These are phyloP conservation scores for Clamator glandarius DNA, from an alignment of 2,797 vertebrate genomes.

Conservation along the genomic window DNA sequence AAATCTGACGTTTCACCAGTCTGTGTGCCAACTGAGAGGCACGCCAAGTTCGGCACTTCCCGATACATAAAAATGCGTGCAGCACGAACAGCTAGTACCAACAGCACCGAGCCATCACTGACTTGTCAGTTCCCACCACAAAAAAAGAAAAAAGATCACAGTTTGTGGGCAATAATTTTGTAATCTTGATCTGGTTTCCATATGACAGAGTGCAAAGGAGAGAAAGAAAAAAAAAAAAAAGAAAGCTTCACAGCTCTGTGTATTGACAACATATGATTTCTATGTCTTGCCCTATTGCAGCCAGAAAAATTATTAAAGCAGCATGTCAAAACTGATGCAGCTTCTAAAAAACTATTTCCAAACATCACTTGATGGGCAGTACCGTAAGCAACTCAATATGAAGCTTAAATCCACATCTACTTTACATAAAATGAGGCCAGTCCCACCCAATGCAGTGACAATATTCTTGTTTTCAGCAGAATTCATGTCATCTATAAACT, in stretches of 20 bases:
- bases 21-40: slow-evolving; percentile 63
- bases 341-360: slow-evolving; percentile 25
- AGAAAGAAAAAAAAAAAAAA: slow-evolving; percentile 19
- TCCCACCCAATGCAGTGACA: not conserved
- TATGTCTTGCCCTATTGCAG: slow-evolving; percentile 61
- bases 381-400: not conserved
- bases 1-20: slow-evolving; percentile 68
- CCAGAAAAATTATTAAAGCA: slow-evolving; percentile 64
- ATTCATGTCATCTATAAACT: not conserved
- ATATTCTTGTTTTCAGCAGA: not conserved
- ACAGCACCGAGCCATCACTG: slow-evolving; percentile 63
- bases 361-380: slow-evolving; percentile 41
- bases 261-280: slow-evolving; percentile 59
- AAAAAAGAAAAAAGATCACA: slow-evolving; percentile 67
- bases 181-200: slow-evolving; percentile 69
- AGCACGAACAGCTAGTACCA: slow-evolving; percentile 60
- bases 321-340: slow-evolving; percentile 46
- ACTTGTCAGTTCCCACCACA: slow-evolving; percentile 67
- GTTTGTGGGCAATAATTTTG: slow-evolving; percentile 68
- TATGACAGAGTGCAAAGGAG: slow-evolving; percentile 62
- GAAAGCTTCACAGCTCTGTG: slow-evolving; percentile 24
- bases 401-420: slow-evolving; percentile 7
- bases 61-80: slow-evolving; percentile 50
- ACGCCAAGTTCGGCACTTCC: slow-evolving; percentile 66
- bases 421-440: slow-evolving; percentile 14